Conservation (phyloP, 2,113 vertebrate genomes). For the Mormoops blainvillei region DNA sequence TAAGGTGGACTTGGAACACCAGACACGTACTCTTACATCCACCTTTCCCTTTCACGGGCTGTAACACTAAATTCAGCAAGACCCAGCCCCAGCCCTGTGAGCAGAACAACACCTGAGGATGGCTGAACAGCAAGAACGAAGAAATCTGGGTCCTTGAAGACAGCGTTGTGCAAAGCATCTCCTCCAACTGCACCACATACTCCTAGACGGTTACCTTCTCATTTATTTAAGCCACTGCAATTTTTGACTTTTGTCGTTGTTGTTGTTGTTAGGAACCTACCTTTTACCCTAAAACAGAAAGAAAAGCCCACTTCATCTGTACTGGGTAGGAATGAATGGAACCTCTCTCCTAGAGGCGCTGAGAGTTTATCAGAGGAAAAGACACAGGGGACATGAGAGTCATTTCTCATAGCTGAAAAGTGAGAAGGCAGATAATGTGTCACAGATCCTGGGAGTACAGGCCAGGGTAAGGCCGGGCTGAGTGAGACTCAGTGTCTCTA, state of each 20-base stretch:
- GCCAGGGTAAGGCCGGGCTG: rapidly evolving
- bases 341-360: background rate
- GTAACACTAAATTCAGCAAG: background rate
- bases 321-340: background rate
- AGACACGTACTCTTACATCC: background rate
- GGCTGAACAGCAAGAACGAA: background rate
- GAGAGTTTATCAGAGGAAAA: background rate
- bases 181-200: background rate
- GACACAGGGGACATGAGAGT: background rate
- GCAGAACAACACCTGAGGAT: background rate
- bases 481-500: background rate
- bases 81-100: background rate
- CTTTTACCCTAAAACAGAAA: background rate
- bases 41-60: background rate
- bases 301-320: background rate
- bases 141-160: background rate
- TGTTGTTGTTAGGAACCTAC: background rate
- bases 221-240: background rate
- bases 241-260: background rate
- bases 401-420: background rate
- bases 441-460: background rate
- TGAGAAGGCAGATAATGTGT: rapidly evolving
- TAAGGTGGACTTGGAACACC: background rate
- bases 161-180: background rate
- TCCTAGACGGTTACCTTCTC: background rate